Conservation (phyloP, 2,888 invertebrate species). For the Tetrapedia diversipes region DNA sequence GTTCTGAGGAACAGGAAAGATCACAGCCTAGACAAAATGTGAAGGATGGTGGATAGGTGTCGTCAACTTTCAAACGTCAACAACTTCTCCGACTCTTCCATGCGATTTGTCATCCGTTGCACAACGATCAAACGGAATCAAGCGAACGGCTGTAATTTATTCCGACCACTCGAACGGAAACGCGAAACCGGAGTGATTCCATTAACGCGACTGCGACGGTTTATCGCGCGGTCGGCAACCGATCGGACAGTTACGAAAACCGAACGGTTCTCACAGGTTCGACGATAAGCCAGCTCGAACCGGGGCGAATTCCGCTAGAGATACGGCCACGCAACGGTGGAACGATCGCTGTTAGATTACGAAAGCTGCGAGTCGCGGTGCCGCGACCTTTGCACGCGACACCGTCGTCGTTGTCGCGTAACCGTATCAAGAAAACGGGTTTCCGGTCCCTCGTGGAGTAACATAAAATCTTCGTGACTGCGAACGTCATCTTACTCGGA, state of each 20-base stretch:
- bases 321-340: conserved; percentile 17
- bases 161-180: conserved; percentile 36
- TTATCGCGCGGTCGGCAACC: conserved; percentile 40
- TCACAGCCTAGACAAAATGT: background rate
- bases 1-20: too few relatives aligned
- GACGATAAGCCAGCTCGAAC: conserved; percentile 29
- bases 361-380: conserved; percentile 57
- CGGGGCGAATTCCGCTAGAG: conserved; percentile 37
- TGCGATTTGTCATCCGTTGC: conserved; percentile 6
- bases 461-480: conserved; percentile 1
- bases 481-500: conserved; percentile 13
- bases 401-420: conserved; percentile 48
- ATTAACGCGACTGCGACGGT: conserved; percentile 33
- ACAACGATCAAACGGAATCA: conserved; percentile 20
- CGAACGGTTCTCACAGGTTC: conserved; percentile 39
- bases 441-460: conserved; percentile 51
- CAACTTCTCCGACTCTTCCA: background rate
- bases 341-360: conserved; percentile 49
- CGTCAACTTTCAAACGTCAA: too few relatives aligned
- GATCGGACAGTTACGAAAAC: conserved; percentile 42
- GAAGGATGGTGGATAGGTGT: too few relatives aligned
- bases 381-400: conserved; percentile 62
- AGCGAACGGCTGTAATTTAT: conserved; percentile 27
- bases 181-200: conserved; percentile 39
- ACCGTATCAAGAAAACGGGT: conserved; percentile 53